Conservation (phyloP, 2,797 vertebrate species). For the Scyliorhinus canicula region DNA sequence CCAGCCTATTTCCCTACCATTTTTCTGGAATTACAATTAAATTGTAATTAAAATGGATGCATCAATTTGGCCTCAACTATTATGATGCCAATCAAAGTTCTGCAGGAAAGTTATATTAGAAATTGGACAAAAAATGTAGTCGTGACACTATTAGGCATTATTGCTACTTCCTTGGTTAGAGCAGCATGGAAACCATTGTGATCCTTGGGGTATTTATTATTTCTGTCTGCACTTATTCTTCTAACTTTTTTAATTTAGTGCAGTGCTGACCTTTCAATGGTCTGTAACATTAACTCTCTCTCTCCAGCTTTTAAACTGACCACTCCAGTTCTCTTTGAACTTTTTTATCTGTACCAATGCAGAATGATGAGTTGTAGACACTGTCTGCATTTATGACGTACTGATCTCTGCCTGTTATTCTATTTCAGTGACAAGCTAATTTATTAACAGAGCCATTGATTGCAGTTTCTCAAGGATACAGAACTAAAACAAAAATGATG, state of each 20-base stretch:
- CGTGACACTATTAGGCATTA: not conserved
- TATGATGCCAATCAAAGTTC: not conserved
- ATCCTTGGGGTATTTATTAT: not conserved
- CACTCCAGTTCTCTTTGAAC: not conserved
- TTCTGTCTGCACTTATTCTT: not conserved
- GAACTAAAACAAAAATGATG: slow-evolving; percentile 2
- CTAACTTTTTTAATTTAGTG: not conserved
- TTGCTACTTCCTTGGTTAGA: not conserved
- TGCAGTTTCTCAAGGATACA: not conserved
- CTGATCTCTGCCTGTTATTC: not conserved
- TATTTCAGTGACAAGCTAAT: not conserved
- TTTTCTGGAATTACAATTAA: not conserved
- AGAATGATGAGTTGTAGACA: not conserved
- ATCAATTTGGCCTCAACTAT: not conserved
- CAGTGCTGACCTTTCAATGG: not conserved
- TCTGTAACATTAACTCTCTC: not conserved
- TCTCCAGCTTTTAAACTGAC: not conserved
- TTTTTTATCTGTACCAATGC: not conserved
- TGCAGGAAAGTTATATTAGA: not conserved
- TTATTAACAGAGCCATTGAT: not conserved
- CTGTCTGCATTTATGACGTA: not conserved
- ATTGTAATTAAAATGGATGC: not conserved
- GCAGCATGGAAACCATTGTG: not conserved
- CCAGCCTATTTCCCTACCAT: not conserved
- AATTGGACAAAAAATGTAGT: not conserved